Conservation (phyloP, 2,888 invertebrate genomes). For the Sepiola atlantica region DNA sequence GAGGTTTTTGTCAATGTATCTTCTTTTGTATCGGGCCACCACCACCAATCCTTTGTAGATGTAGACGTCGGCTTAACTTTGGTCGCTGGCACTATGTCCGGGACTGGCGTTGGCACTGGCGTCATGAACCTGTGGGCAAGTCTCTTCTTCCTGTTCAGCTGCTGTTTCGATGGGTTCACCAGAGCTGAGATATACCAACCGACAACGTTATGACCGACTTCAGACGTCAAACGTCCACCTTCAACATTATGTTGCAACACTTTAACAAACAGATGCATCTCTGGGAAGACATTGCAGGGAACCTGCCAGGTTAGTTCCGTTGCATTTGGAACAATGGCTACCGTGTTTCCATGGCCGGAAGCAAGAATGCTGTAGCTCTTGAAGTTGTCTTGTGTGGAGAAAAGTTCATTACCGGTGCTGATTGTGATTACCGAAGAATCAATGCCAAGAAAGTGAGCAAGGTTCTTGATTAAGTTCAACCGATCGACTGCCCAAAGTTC, state of each 20-base stretch:
- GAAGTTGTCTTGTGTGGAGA: slow-evolving; percentile 48
- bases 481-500: slow-evolving; percentile 48
- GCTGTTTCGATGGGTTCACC: slow-evolving; percentile 14
- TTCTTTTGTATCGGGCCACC: not conserved
- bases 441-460: slow-evolving; percentile 54
- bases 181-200: slow-evolving; percentile 57
- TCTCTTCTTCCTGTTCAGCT: slow-evolving; percentile 40
- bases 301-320: slow-evolving; percentile 55
- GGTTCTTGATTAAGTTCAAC: slow-evolving; percentile 50
- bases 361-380: slow-evolving; percentile 51
- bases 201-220: slow-evolving; percentile 51
- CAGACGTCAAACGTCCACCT: slow-evolving; percentile 54
- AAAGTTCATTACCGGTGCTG: slow-evolving; percentile 47
- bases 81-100: slow-evolving; percentile 49
- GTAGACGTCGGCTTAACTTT: slow-evolving; percentile 34
- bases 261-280: slow-evolving; percentile 52
- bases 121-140: slow-evolving; percentile 49
- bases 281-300: slow-evolving; percentile 51
- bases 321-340: slow-evolving; percentile 47
- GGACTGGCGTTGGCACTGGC: slow-evolving; percentile 51
- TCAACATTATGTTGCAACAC: slow-evolving; percentile 56
- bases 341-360: slow-evolving; percentile 53
- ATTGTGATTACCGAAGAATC: slow-evolving; percentile 49
- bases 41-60: not conserved
- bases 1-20: not conserved